phyloP scores from a whole-genome alignment of 2,113 vertebrate species.

The Sigmodon hispidus region DNA sequence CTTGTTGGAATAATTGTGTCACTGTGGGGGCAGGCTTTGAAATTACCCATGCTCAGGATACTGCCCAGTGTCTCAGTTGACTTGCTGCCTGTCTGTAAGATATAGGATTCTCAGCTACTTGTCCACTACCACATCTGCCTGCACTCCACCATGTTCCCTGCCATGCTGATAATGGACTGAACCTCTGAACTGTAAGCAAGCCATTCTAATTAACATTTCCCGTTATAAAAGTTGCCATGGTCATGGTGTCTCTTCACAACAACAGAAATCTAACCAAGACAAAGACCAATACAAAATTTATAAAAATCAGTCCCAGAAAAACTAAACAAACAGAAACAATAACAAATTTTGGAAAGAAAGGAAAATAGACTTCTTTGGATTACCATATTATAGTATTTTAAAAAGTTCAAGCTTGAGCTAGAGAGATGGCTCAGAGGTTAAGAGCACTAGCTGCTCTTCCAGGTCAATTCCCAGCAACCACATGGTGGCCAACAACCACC shows the following conservation, averaged over 20 bases:
- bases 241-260: background rate
- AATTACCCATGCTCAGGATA: no score
- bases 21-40: no score
- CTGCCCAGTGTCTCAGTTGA: background rate
- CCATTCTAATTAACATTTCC: background rate
- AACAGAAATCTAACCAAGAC: background rate
- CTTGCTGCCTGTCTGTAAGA: background rate
- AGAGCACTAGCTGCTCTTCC: no score
- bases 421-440: no score
- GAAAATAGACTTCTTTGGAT: background rate
- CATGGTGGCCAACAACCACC: no score
- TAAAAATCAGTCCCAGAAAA: background rate
- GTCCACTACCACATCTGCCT: background rate
- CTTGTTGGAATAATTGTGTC: no score
- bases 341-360: background rate
- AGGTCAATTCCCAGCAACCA: no score
- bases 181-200: background rate
- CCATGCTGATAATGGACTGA: background rate
- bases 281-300: background rate
- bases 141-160: background rate
- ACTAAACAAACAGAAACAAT: background rate
- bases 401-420: background rate
- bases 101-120: background rate
- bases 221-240: background rate
- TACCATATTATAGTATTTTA: background rate